Evolutionary conservation across 2,113 vertebrate genomes (phyloP).

Genomic region (Syngnathus typhle): DNA sequence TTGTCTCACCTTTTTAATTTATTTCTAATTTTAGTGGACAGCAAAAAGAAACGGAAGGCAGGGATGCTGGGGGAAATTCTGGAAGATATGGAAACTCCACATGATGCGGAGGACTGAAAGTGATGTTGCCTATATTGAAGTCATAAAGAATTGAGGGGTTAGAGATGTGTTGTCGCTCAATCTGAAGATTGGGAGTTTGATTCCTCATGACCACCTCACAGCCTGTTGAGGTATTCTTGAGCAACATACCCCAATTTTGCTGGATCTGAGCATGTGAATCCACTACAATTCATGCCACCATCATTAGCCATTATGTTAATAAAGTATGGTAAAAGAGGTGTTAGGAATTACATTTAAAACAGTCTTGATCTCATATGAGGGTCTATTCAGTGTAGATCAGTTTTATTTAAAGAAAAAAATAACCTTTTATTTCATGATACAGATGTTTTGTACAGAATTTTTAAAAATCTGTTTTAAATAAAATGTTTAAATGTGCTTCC

Average conservation of each 20-base stretch:
- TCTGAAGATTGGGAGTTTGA: neutral
- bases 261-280: neutral
- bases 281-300: neutral
- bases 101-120: slow-evolving; percentile 44
- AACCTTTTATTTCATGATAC: neutral
- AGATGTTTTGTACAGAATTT: neutral
- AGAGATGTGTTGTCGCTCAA: neutral
- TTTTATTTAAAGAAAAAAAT: slow-evolving; percentile 1
- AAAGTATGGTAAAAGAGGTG: neutral
- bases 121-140: neutral
- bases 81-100: slow-evolving; percentile 79
- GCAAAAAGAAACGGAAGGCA: slow-evolving; percentile 73
- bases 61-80: slow-evolving; percentile 80
- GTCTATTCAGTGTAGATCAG: neutral
- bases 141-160: neutral
- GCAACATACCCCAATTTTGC: neutral
- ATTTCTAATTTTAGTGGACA: slow-evolving; percentile 60
- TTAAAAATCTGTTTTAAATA: neutral
- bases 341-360: neutral
- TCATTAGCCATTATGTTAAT: neutral
- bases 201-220: neutral
- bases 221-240: neutral
- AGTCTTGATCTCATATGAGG: neutral
- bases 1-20: neutral
- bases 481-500: neutral